Percentiles rank a stretch among this genome's conserved stretches.
These are phyloP conservation scores for Parus major DNA, from an alignment of 2,113 vertebrate genomes.

Conservation along the genomic window DNA sequence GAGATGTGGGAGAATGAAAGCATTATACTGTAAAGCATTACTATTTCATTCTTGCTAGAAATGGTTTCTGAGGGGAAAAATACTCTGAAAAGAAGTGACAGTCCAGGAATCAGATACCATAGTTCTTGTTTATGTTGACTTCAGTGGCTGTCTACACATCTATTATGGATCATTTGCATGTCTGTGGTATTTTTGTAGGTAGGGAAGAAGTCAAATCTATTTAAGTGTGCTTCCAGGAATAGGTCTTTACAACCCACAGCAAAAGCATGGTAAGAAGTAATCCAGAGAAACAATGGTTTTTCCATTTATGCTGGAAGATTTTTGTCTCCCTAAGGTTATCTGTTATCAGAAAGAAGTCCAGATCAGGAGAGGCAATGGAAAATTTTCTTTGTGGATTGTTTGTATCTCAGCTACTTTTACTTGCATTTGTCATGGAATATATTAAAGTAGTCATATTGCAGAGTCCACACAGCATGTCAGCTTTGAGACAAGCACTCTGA, in stretches of 20 bases:
- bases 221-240: conserved; percentile 33
- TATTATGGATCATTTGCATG: conserved; percentile 41
- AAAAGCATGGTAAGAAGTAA: conserved; percentile 23
- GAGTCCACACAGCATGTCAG: conserved; percentile 46
- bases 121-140: background rate
- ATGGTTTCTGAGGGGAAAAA: conserved; percentile 66
- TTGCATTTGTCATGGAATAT: conserved; percentile 43
- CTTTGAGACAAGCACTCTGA: conserved; percentile 57
- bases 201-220: conserved; percentile 31
- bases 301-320: background rate
- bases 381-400: conserved; percentile 41
- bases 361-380: conserved; percentile 7
- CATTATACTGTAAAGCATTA: background rate
- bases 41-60: conserved; percentile 61
- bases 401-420: conserved; percentile 19
- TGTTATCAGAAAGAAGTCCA: conserved; percentile 20
- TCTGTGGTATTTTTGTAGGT: conserved; percentile 46
- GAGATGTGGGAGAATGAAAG: background rate
- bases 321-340: conserved; percentile 12
- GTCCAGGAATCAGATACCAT: conserved; percentile 8
- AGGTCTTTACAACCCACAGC: conserved; percentile 45
- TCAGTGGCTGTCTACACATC: background rate
- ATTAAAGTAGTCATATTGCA: conserved; percentile 24
- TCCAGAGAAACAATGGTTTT: background rate
- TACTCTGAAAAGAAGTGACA: conserved; percentile 62